These are phyloP conservation scores for Ceratoteleas bidentatus DNA, from an alignment of 1,140 invertebrate genomes.

Conservation along the genomic window DNA sequence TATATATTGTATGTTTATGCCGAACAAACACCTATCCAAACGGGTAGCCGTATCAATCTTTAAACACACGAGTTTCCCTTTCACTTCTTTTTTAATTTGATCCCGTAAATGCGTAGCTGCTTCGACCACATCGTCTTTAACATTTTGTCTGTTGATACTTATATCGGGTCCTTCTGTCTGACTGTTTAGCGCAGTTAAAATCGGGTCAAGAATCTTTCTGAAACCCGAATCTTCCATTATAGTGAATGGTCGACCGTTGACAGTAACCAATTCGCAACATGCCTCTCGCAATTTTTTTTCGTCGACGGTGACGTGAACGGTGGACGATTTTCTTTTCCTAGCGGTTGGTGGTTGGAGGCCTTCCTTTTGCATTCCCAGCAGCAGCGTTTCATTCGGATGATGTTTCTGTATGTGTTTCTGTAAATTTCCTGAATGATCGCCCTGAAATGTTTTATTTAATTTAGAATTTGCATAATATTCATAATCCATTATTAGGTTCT, in stretches of 20 bases:
- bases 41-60: constrained; percentile 7
- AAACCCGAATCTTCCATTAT: background rate
- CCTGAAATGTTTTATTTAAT: too few species aligned
- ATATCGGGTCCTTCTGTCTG: background rate
- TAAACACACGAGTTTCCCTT: constrained; percentile 7
- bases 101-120: background rate
- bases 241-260: background rate
- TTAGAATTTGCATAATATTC: too few species aligned
- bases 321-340: too few species aligned
- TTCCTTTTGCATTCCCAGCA: too few species aligned
- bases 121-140: background rate
- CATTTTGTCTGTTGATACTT: background rate
- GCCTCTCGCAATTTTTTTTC: background rate
- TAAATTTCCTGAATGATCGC: too few species aligned
- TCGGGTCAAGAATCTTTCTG: background rate
- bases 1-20: background rate
- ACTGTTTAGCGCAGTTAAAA: background rate
- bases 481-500: too few species aligned
- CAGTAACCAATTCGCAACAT: background rate
- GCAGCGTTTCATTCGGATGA: too few species aligned
- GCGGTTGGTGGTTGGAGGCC: too few species aligned
- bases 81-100: constrained; percentile 1
- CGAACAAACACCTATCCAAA: background rate
- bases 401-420: too few species aligned
- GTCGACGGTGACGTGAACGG: background rate